Evolutionary conservation across 1,140 invertebrate genomes (phyloP).

Genomic region (Drosophila quadrilineata): DNA sequence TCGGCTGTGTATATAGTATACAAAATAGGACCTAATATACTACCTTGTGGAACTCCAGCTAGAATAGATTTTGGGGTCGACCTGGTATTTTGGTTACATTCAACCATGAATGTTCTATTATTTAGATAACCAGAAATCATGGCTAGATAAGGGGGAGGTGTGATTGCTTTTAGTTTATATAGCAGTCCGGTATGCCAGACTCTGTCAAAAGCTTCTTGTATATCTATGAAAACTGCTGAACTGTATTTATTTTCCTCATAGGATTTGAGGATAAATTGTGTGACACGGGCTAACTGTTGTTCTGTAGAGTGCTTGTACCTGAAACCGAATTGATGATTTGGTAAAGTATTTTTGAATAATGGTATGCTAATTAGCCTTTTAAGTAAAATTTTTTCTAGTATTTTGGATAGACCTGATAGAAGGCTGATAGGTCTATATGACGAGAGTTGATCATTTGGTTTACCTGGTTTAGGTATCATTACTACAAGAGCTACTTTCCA

Average conservation of each 20-base stretch:
- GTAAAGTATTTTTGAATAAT: background rate
- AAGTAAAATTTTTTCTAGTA: background rate
- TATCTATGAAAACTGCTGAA: constrained; percentile 12
- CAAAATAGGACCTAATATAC: constrained; percentile 12
- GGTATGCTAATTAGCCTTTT: background rate
- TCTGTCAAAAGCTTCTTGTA: constrained; percentile 22
- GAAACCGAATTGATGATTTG: constrained; percentile 11
- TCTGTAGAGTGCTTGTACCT: background rate
- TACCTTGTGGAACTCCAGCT: constrained; percentile 33
- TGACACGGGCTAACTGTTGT: background rate
- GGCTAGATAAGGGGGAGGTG: background rate
- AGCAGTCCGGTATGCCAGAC: constrained; percentile 19
- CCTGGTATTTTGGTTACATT: background rate
- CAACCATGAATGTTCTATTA: constrained; percentile 1
- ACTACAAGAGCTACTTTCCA: background rate
- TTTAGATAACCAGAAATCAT: background rate
- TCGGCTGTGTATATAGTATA: background rate
- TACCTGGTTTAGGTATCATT: constrained; percentile 10
- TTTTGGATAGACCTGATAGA: background rate
- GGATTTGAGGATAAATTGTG: background rate
- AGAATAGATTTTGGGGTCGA: background rate
- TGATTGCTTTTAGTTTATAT: constrained; percentile 4
- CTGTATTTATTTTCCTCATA: constrained; percentile 3
- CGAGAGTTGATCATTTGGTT: background rate
- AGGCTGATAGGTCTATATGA: constrained; percentile 11